Evolutionary conservation across 2,888 invertebrate genomes (phyloP).

Genomic region (Opisthograptis luteolata): DNA sequence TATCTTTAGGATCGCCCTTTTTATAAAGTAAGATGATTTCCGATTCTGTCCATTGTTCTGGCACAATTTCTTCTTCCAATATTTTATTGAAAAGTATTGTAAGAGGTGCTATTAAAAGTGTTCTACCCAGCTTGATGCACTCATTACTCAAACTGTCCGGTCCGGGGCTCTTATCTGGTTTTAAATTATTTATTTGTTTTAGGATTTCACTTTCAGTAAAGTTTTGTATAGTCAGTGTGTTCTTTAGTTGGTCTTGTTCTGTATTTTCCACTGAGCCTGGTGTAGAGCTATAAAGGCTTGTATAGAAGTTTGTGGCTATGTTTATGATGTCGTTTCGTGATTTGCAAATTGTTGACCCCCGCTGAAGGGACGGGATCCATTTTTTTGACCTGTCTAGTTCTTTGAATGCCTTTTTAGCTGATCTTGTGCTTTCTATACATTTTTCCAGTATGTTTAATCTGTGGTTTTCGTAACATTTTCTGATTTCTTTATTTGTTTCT

Average conservation of each 20-base stretch:
- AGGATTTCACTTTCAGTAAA: slow-evolving; percentile 6
- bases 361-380: slow-evolving; percentile 22
- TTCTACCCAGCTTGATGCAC: too few relatives aligned
- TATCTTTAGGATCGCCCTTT: too few relatives aligned
- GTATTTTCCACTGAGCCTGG: background rate
- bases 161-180: background rate
- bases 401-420: slow-evolving; percentile 25
- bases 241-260: background rate
- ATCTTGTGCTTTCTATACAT: slow-evolving; percentile 15
- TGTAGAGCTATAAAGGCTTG: slow-evolving; percentile 2
- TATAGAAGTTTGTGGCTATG: slow-evolving; percentile 15
- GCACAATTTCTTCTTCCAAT: too few relatives aligned
- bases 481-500: background rate
- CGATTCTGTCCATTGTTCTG: too few relatives aligned
- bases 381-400: slow-evolving; percentile 18
- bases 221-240: background rate
- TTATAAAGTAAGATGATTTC: background rate
- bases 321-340: slow-evolving; percentile 11
- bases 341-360: slow-evolving; percentile 5
- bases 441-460: background rate
- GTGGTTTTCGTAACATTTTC: background rate
- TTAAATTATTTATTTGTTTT: slow-evolving; percentile 5
- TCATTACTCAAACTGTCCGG: too few relatives aligned
- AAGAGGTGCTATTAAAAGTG: too few relatives aligned
- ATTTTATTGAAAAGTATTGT: too few relatives aligned